Conservation (phyloP, 2,797 vertebrate species). For the Tapera naevia region DNA sequence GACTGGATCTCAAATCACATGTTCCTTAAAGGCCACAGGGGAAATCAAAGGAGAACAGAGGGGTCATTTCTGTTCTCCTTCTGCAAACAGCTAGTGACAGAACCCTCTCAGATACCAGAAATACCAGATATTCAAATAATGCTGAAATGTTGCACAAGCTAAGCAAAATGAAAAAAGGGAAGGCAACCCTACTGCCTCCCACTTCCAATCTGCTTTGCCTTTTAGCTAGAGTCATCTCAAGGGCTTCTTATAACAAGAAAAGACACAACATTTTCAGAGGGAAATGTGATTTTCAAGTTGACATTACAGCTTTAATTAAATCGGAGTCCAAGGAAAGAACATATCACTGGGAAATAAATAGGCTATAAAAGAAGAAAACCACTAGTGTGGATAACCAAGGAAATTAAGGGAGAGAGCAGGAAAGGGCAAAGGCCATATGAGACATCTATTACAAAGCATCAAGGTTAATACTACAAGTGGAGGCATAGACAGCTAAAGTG, state of each 20-base stretch:
- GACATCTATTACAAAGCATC: constrained; percentile 40
- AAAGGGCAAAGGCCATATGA: constrained; percentile 48
- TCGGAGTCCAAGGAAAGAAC: constrained; percentile 43
- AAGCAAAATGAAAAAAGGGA: background rate
- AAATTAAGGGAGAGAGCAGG: constrained; percentile 47
- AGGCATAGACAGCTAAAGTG: background rate
- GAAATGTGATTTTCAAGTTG: constrained; percentile 54
- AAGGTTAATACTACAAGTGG: constrained; percentile 36
- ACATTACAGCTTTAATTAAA: constrained; percentile 58
- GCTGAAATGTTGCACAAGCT: background rate
- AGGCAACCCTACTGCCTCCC: background rate
- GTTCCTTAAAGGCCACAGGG: background rate
- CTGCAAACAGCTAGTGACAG: constrained; percentile 11
- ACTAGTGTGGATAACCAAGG: constrained; percentile 23
- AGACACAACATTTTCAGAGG: constrained; percentile 46
- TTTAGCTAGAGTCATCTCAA: background rate
- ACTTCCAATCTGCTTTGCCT: background rate
- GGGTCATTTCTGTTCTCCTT: background rate
- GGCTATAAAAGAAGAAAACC: constrained; percentile 40
- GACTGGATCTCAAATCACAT: background rate
- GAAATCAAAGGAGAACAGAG: background rate
- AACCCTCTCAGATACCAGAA: background rate
- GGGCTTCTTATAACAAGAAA: background rate
- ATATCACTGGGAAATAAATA: constrained; percentile 44
- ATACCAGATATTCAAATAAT: background rate